Percentiles rank a stretch among this genome's conserved stretches.
phyloP scores from a whole-genome alignment of 2,797 vertebrate genomes.

The Gephyroberyx darwinii region DNA sequence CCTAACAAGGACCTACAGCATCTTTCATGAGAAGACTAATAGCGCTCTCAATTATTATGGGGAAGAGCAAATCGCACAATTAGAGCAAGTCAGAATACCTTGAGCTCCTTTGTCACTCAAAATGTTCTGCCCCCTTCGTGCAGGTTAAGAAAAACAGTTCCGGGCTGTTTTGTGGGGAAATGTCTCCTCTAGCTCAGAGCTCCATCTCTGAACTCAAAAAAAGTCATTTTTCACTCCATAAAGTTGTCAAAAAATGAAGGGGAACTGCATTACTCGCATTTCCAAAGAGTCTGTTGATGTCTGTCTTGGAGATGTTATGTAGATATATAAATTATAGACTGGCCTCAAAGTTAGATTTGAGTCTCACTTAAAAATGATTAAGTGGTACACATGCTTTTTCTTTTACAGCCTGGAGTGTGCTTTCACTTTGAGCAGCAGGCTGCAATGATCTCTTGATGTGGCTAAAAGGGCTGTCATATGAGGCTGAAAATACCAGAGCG shows the following conservation, averaged over 20 bases:
- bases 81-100: slow-evolving; percentile 20
- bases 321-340: background rate
- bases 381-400: background rate
- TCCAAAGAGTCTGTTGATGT: background rate
- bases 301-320: background rate
- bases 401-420: background rate
- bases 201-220: too few species aligned
- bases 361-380: background rate
- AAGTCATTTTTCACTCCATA: too few species aligned
- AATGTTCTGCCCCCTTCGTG: background rate
- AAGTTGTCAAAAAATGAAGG: too few species aligned
- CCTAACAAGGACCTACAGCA: background rate
- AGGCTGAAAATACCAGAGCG: slow-evolving; percentile 9
- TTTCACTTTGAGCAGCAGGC: slow-evolving; percentile 4
- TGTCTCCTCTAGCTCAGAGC: too few species aligned
- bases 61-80: slow-evolving; percentile 40
- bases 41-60: background rate
- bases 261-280: background rate
- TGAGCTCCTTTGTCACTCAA: background rate
- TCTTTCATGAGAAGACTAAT: background rate
- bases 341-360: background rate
- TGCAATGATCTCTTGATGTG: background rate
- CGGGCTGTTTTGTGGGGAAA: too few species aligned
- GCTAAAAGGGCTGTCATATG: slow-evolving; percentile 7
- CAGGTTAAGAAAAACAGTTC: too few species aligned